Evolutionary conservation across 2,113 vertebrate species (phyloP), one percentile per base, ranked within the genome.

Genomic region (Hydrochoerus hydrochaeris): DNA sequence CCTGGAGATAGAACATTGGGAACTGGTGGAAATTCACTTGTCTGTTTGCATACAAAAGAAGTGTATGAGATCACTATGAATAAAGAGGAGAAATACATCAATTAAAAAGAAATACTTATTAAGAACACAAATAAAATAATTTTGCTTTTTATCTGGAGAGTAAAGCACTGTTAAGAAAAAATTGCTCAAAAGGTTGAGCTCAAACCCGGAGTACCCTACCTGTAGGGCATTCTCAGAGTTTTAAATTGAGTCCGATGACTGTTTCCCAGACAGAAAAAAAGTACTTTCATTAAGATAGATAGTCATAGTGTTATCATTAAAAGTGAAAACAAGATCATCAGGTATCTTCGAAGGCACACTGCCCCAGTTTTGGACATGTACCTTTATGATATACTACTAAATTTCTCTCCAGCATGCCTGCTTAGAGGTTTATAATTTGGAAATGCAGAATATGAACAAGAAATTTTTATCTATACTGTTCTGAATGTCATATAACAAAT

Each of bases 211-310:
- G 32, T 11, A 49, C 58, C 13, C 11, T 82, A 60, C 38, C 89
- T 90, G n/a, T 4, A 84, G 41, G 80, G 62, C 2, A 3, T 87
- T 65, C 46, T 75, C 32, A 57, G 1, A 35, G 28, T 54, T 62
- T 67, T 82, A 67, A 80, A 57, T 41, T 90, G 65, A 93, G 80
- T 65, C 41, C 75, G 32, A 80, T 83, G 52, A 38, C 4, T 65
- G 19, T 38, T 85, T 85, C 82, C 78, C 44, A 91, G 49, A 38
- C 13, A 13, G 93, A 95, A 95, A 65, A 65, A 58, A 84, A 97
- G 3, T 35, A 14, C 58, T 93, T 87, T 46, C 5, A n/a, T 92
- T 92, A 69, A 20, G 46, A 85, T 60, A 28, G 77, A 38, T 65
- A 71, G 35, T 41, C 69, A 9, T 11, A 95, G 82, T 73, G 38